Conservation (phyloP, 23 tunicate species). For the Corella eumyota region DNA sequence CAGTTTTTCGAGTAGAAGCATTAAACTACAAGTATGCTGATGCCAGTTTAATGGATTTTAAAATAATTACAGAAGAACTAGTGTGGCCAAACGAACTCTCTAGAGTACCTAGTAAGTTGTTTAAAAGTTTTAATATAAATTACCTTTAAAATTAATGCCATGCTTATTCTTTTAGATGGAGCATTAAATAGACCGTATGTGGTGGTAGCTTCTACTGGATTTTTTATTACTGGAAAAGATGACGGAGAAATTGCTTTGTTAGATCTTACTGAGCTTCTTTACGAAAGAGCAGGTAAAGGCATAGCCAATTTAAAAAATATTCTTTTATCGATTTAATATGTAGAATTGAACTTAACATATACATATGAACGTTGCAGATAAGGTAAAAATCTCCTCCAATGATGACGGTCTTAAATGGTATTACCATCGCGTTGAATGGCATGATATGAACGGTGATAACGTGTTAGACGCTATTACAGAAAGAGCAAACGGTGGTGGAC, state of each 20-base stretch:
- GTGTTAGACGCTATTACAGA: conserved; percentile 58
- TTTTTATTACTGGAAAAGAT: conserved; percentile 69
- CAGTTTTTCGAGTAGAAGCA: conserved; percentile 38
- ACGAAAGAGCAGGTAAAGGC: conserved; percentile 17
- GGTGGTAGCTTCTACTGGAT: conserved; percentile 39
- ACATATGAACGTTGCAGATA: no score
- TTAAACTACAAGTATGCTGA: conserved; percentile 50
- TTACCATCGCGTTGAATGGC: conserved; percentile 91
- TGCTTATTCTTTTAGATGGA: neutral
- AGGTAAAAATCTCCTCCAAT: conserved; percentile 34
- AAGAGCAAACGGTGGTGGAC: conserved; percentile 74
- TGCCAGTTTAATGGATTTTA: conserved; percentile 16
- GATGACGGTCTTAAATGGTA: conserved; percentile 45
- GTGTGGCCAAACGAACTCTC: conserved; percentile 75
- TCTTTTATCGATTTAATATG: neutral
- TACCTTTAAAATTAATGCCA: neutral
- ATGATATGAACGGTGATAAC: conserved; percentile 87
- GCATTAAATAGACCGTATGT: neutral
- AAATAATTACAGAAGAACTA: conserved; percentile 29
- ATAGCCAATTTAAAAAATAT: neutral
- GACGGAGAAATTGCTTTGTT: conserved; percentile 59
- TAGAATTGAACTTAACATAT: no score
- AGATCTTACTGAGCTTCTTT: conserved; percentile 37
- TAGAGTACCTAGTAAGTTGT: conserved; percentile 44
- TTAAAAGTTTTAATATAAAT: neutral